Base-by-base conservation (phyloP, 2,888 invertebrate genomes). In the Sinelater perroti region DNA sequence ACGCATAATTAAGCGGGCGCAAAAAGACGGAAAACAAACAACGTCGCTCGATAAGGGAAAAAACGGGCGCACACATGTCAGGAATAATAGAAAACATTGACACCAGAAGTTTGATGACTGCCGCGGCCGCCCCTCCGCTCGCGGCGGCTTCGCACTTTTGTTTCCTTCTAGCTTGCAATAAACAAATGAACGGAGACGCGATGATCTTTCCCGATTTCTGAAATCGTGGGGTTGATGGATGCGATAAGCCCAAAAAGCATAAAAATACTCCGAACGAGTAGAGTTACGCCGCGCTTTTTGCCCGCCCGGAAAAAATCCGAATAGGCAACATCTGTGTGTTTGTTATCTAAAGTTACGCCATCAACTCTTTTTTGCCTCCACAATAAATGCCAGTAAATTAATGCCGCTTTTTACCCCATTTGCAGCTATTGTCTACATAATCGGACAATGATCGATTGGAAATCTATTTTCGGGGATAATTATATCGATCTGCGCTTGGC, bases 291-390 rank as follows among this genome's bases (percentile, higher is more conserved):
- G 36, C 21, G 21, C 20, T 52, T 52, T 52, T 24, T 51, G 24
- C 38, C 8, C 24, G 18, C 5, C 3, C 13, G 17, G 2, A 7
- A 35, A 53, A 44, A 35, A 35, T 31, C 13, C 33, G 11, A 51
- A 40, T 28, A 44, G 5, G 18, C 28, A 42, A 52, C 53, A 53
- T 53, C 44, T 53, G 53, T 45, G 36, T 45, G 45, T 53, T 53
- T 45, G 30, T 53, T 45, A 53, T 53, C 42, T 53, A 45, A 53
- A 53, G 53, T 53, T 53, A 53, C 53, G 36, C 45, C 53, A 53
- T 50, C 51, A 18, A 30, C 35, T 11, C 16, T 31, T 51, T 42
- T 42, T 42, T 40, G 11, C n/a, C 11, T 26, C 38, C 10, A 38
- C 30, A 38, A 38, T 30, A 17, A 44, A 44, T 44, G 44, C 21